phyloP scores from a whole-genome alignment of 2,797 vertebrate genomes.

The Alcedo atthis region DNA sequence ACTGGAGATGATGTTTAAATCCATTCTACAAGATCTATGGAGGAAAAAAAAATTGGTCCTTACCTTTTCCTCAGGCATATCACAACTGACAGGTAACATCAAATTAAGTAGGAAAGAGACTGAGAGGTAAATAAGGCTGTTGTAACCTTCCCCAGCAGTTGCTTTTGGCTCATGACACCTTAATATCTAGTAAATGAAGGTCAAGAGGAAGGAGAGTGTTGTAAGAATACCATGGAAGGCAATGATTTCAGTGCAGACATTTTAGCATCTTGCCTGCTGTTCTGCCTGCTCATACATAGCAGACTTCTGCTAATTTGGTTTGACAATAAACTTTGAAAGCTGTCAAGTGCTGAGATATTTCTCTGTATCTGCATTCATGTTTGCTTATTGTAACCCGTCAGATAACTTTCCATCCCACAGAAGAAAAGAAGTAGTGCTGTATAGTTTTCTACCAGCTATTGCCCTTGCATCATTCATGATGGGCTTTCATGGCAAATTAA shows the following conservation, averaged over 20 bases:
- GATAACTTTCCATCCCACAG: conserved; percentile 40
- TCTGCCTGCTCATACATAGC: background rate
- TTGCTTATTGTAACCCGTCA: conserved; percentile 44
- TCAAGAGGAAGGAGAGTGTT: background rate
- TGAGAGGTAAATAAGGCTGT: background rate
- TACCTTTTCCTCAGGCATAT: background rate
- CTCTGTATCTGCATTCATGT: background rate
- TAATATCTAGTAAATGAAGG: conserved; percentile 1
- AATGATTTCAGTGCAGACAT: conserved; percentile 28
- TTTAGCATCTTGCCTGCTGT: conserved; percentile 31
- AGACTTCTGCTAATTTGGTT: conserved; percentile 60
- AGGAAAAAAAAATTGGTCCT: background rate
- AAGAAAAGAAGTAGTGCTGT: background rate
- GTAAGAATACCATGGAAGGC: background rate
- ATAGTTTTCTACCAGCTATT: conserved; percentile 11
- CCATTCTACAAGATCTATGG: background rate
- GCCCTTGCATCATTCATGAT: conserved; percentile 39
- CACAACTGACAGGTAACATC: background rate
- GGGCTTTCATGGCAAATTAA: conserved; percentile 57
- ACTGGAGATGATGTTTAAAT: background rate
- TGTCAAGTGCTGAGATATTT: conserved; percentile 48
- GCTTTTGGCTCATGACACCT: background rate
- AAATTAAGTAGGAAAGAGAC: background rate
- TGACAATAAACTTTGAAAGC: conserved; percentile 64
- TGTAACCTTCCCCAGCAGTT: background rate